Evolutionary conservation across 2,797 vertebrate species (phyloP), one percentile per base, ranked within the genome.

Genomic region (Cyprinella venusta): DNA sequence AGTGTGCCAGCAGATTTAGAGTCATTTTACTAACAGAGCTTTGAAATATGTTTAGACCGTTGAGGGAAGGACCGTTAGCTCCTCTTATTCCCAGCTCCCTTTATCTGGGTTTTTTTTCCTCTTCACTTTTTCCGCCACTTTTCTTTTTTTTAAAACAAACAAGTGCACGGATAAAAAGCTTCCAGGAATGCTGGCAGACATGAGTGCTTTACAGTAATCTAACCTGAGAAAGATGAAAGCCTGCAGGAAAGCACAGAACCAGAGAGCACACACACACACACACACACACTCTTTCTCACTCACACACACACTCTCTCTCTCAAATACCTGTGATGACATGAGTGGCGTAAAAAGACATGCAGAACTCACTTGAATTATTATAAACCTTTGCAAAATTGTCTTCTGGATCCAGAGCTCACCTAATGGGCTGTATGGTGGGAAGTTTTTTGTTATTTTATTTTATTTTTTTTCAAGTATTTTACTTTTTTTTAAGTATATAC

Each of bases 181-280:
- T 94, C 92, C 90, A 92, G 92, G 92, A 94, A 93, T 91, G 88
- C 91, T 92, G 92, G 91, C 91, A 93, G 93, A 92, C 91, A 92
- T 91, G 88, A 93, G 90, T 91, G 91, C 91, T 93, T 93, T 92
- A 93, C 91, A 90, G 93, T 94, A 93, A 95, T 94, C 93, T 93
- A 93, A 94, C 92, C 93, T 93, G 91, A 89, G 89, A 91, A 92
- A 93, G 92, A 93, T 94, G 92, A 93, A 94, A 93, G 93, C 30
- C 30, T 59, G 63, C 52, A 68, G 67, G 38, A 52, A 70, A 69
- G 52, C 18, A 3, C 36, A 84, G 77, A 82, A 81, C 89, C 87
- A 88, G 90, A 91, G 88, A 87, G 67, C 50, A 2, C 50, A 2
- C 16, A 6, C 48, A 6, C 16, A 6, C 48, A 7, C 50, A 18